phyloP scores from a whole-genome alignment of 1,140 invertebrate species.

The Scaptomyza montana region DNA sequence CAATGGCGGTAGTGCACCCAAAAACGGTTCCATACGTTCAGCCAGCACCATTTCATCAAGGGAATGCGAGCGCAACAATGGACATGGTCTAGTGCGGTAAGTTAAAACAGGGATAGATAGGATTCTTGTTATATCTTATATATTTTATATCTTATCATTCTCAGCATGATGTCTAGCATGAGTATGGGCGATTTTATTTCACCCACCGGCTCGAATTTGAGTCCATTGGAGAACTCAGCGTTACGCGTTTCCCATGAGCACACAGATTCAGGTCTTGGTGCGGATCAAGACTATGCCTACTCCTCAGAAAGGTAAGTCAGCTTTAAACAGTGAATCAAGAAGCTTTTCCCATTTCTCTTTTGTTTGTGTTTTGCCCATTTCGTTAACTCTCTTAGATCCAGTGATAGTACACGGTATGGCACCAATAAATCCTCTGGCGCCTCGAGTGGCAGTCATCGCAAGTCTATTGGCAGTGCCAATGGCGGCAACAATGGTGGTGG shows the following conservation, averaged over 20 bases:
- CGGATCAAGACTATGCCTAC: slow-evolving; percentile 88
- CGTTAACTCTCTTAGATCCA: slow-evolving; percentile 61
- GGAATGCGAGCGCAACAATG: slow-evolving; percentile 79
- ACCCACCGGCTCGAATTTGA: slow-evolving; percentile 80
- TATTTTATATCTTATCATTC: not conserved
- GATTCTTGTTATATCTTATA: not conserved
- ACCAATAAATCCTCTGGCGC: slow-evolving; percentile 83
- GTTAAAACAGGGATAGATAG: not conserved
- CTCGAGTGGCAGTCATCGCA: slow-evolving; percentile 82
- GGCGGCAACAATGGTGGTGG: slow-evolving; percentile 57
- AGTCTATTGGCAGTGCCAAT: slow-evolving; percentile 62
- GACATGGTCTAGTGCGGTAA: slow-evolving; percentile 74
- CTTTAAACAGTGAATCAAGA: no score
- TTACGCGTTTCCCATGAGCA: slow-evolving; percentile 87
- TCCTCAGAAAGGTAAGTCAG: slow-evolving; percentile 85
- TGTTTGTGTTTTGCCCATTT: not conserved
- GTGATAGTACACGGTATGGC: slow-evolving; percentile 83
- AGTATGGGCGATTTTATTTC: slow-evolving; percentile 84
- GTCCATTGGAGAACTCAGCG: slow-evolving; percentile 84
- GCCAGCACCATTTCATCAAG: slow-evolving; percentile 81
- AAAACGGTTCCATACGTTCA: slow-evolving; percentile 82
- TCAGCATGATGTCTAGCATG: slow-evolving; percentile 84
- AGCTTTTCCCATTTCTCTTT: no score
- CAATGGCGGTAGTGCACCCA: slow-evolving; percentile 58
- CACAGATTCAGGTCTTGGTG: slow-evolving; percentile 88